phyloP scores from a whole-genome alignment of 2,888 invertebrate species.

The Anthoptus insignis region DNA sequence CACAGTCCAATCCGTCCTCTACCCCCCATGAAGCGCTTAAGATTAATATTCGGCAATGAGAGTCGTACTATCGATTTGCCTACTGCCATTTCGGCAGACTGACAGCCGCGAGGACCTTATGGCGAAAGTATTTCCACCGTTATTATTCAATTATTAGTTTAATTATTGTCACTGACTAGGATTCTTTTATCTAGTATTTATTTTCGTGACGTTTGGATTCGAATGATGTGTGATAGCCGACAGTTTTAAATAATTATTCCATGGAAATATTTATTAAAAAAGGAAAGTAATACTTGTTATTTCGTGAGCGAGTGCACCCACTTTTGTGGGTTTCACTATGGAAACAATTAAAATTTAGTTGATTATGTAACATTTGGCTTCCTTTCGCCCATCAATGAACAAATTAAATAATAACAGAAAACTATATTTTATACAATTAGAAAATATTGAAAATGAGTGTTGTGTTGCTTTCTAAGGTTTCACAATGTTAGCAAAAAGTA shows the following conservation, averaged over 20 bases:
- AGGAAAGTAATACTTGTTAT: constrained; percentile 58
- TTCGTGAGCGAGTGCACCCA: constrained; percentile 53
- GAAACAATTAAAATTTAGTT: constrained; percentile 16
- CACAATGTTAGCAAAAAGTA: constrained; percentile 12
- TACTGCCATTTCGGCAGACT: constrained; percentile 89
- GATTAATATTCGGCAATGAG: constrained; percentile 96
- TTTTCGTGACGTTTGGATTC: constrained; percentile 76
- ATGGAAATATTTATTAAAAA: constrained; percentile 71
- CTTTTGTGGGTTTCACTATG: constrained; percentile 21
- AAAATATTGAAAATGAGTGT: constrained; percentile 24
- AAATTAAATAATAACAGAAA: constrained; percentile 26
- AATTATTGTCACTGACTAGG: constrained; percentile 85
- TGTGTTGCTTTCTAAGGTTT: constrained; percentile 24
- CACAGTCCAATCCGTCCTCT: constrained; percentile 86
- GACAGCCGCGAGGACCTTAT: constrained; percentile 78
- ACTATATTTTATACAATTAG: constrained; percentile 33
- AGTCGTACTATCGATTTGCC: constrained; percentile 96
- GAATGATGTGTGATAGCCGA: constrained; percentile 76
- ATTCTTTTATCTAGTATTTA: constrained; percentile 83
- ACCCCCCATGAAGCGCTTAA: constrained; percentile 94
- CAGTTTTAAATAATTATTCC: constrained; percentile 75
- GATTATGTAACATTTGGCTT: constrained; percentile 5
- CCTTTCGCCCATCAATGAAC: constrained; percentile 18
- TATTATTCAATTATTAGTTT: constrained; percentile 84
- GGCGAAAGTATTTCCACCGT: constrained; percentile 83